These are phyloP conservation scores for Palaemon carinicauda DNA, from an alignment of 1,140 invertebrate species.

Conservation along the genomic window DNA sequence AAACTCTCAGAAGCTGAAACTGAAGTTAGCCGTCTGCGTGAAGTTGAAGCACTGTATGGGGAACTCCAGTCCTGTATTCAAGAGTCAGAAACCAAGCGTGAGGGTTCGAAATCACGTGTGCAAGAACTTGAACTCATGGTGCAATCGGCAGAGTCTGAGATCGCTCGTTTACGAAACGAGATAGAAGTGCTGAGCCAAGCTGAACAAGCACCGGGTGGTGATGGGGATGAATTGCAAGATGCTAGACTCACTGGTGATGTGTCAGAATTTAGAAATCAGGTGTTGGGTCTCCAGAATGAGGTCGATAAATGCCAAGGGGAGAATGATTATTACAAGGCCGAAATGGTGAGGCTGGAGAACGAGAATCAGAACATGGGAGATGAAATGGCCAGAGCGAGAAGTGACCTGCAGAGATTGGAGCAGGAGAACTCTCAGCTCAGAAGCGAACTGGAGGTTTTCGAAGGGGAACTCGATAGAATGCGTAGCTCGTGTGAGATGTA, in stretches of 20 bases:
- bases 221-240: slow-evolving; percentile 27
- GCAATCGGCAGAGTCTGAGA: slow-evolving; percentile 57
- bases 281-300: background rate
- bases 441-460: slow-evolving; percentile 57
- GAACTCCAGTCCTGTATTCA: slow-evolving; percentile 53
- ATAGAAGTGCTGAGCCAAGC: slow-evolving; percentile 36
- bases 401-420: slow-evolving; percentile 18
- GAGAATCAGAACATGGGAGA: slow-evolving; percentile 12
- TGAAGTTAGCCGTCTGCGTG: slow-evolving; percentile 27
- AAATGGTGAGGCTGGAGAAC: background rate
- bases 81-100: slow-evolving; percentile 52
- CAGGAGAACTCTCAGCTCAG: slow-evolving; percentile 50
- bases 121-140: slow-evolving; percentile 59
- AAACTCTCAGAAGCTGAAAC: slow-evolving; percentile 46
- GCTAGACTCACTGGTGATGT: too few relatives aligned
- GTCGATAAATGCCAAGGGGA: slow-evolving; percentile 1
- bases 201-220: slow-evolving; percentile 14
- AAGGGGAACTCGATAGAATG: slow-evolving; percentile 50
- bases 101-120: slow-evolving; percentile 51
- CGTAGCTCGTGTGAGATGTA: slow-evolving; percentile 40
- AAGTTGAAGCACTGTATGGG: slow-evolving; percentile 49
- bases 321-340: slow-evolving; percentile 5
- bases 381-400: slow-evolving; percentile 13
- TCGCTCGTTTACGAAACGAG: slow-evolving; percentile 48
- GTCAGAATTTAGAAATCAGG: background rate